Evolutionary conservation across 2,797 vertebrate species (phyloP), one percentile per base, ranked within the genome.

Genomic region (Paguma larvata): DNA sequence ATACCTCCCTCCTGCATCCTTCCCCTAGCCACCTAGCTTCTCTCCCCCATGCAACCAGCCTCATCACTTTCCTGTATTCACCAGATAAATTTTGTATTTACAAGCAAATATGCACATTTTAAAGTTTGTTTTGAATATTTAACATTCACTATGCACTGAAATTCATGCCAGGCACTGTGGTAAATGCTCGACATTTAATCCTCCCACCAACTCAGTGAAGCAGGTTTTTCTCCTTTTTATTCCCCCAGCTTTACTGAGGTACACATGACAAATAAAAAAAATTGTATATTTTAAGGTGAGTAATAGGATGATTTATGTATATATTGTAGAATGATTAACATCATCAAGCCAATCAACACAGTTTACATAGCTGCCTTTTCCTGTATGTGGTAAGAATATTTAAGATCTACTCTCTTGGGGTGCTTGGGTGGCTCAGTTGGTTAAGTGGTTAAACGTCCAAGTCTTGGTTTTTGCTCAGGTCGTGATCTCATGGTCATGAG

Each of bases 91-190:
- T 83, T 84, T 92, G 27, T 93, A 62, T 94, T 95, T 78, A 87
- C 7, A 83, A 96, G 82, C 46, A 82, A 89, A 95, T 95, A 46
- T 90, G 59, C 77, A 85, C 85, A 96, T 92, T 97, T 97, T 82
- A 59, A 96, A 93, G 63, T 92, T 90, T 8, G 2, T 85, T 88
- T 91, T 88, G 92, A 96, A 92, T 95, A 85, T 92, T 95, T 85
- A 89, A 51, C 44, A 93, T 94, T 85, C 46, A 85, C 46, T 73
- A 70, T 93, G 25, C 38, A 62, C 46, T 48, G 53, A 85, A 93
- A 48, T 78, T 94, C 68, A 78, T 92, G 48, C 21, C 48, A 92
- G 48, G 27, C 23, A 88, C 48, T 92, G 25, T 56, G 56, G 38
- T 89, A 80, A 91, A 80, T 92, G 30, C 13, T 72, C 77, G 73